Evolutionary conservation across 2,797 vertebrate species (phyloP), one percentile per base, ranked within the genome.

Genomic region (Aeoliscus strigatus): DNA sequence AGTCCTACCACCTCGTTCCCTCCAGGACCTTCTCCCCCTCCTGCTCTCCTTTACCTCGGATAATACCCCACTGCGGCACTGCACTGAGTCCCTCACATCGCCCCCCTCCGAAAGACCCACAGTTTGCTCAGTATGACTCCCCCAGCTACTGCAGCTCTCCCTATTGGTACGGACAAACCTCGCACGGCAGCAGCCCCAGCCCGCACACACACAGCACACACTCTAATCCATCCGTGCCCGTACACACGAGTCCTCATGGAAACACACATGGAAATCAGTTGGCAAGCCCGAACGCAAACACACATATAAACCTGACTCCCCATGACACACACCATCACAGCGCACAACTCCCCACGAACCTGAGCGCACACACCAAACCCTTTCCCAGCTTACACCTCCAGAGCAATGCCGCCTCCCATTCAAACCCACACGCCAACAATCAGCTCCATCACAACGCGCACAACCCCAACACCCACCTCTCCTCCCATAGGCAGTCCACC

Each of bases 1-100:
- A 93, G 80, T 82, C 89, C 30, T 91, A 90, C 70, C 84, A 85
- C 60, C 81, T 88, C 0, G 73, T 77, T 52, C 81, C 88, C 0
- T 89, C 94, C 73, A 91, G 94, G 85, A 93, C 91, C 39, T 98
- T 97, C 82, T 96, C 95, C 1, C 96, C 96, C 43, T 94, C 93
- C 56, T 94, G 94, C 75, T 97, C 94, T 4, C 94, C 94, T 0
- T 83, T 90, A 13, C 91, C 90, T 0, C 93, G 96, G 39, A 71
- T 94, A 21, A 81, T 86, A 25, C 73, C 88, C 44, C 88, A 83
- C 70, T 83, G 88, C 46, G 13, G 83, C 74, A 42, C 86, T 37
- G 82, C 88, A 11, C 76, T 87, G 51, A 89, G 89, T 51, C 89
- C 88, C 12, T 83, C 88, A 0, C 81, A 86, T 32, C 84, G 85